phyloP scores from a whole-genome alignment of 2,113 vertebrate species.

The Recurvirostra avosetta region DNA sequence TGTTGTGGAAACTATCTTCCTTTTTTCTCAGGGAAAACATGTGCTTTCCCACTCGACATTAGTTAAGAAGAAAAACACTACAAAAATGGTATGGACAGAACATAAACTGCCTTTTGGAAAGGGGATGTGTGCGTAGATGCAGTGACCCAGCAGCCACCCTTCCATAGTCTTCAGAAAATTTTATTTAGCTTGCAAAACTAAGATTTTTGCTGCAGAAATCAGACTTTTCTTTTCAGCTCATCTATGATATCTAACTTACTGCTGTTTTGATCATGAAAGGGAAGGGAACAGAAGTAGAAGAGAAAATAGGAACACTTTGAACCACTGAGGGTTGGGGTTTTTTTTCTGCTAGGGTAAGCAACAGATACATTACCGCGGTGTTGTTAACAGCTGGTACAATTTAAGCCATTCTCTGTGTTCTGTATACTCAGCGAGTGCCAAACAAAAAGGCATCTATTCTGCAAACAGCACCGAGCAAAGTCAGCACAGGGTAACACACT shows the following conservation, averaged over 20 bases:
- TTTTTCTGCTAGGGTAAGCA: not conserved
- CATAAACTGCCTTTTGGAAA: not conserved
- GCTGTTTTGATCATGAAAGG: not conserved
- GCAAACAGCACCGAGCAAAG: not conserved
- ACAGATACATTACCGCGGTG: not conserved
- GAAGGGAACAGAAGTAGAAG: not conserved
- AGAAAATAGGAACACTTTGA: not conserved
- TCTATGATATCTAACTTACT: not conserved
- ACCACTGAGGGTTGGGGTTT: fast-evolving
- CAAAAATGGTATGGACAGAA: not conserved
- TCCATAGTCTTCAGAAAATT: not conserved
- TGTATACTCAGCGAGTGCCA: not conserved
- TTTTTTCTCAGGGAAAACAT: not conserved
- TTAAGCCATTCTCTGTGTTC: not conserved
- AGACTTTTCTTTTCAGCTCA: not conserved
- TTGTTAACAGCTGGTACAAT: not conserved
- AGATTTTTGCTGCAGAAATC: not conserved
- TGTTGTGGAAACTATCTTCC: not conserved
- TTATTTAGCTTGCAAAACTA: not conserved
- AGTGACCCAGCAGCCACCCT: not conserved
- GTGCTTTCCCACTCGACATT: not conserved
- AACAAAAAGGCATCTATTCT: not conserved
- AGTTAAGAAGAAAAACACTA: not conserved
- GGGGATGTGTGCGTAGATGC: not conserved
- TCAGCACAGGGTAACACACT: not conserved